Percentiles rank a stretch among this genome's conserved stretches.
Evolutionary conservation across 2,797 vertebrate genomes (phyloP).

Genomic region (Parauchenoglanis punctatus): DNA sequence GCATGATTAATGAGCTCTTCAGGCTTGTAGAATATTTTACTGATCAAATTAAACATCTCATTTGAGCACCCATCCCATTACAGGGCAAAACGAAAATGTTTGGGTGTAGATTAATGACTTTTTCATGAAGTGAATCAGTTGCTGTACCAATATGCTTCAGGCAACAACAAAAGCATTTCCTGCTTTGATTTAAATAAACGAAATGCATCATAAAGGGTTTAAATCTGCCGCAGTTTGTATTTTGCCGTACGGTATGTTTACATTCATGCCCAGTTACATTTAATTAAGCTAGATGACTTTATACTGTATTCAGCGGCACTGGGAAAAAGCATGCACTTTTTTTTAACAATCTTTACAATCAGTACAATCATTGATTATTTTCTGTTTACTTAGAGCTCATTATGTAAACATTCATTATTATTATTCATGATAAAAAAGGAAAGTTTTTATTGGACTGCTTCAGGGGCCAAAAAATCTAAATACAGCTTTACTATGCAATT

Average conservation of each 20-base stretch:
- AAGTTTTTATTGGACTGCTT: no score
- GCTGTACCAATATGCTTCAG: background rate
- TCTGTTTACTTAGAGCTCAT: no score
- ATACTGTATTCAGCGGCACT: background rate
- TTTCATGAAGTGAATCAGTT: background rate
- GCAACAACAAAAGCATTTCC: background rate
- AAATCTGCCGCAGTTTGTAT: background rate
- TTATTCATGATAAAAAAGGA: no score
- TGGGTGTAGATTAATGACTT: constrained; percentile 2
- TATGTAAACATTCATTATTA: no score
- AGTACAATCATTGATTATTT: no score
- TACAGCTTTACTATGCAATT: no score
- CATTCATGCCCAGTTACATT: background rate
- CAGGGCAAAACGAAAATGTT: constrained; percentile 9
- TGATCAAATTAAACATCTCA: constrained; percentile 43
- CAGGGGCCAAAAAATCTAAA: no score
- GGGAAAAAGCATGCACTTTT: no score
- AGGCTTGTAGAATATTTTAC: constrained; percentile 43
- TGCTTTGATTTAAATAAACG: background rate
- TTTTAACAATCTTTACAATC: no score
- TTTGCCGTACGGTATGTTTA: background rate
- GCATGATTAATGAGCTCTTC: constrained; percentile 53
- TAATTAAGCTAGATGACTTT: background rate
- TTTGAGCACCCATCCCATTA: constrained; percentile 43
- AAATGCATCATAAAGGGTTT: background rate